Evolutionary conservation across 2,888 invertebrate genomes (phyloP), one percentile per base, ranked within the genome.

Genomic region (Notodonta ziczac): DNA sequence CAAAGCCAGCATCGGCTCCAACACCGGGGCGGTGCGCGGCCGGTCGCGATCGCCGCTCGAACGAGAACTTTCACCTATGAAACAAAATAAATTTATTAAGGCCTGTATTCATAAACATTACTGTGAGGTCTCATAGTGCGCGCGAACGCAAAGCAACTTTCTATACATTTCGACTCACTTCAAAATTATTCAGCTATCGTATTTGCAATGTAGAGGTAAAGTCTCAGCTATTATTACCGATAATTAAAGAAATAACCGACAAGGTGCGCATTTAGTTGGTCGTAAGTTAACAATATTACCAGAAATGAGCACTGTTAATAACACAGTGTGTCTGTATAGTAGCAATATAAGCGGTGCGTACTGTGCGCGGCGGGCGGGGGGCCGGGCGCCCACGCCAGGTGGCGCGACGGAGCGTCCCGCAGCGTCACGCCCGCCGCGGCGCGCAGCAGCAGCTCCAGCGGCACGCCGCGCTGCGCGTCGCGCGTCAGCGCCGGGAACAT

Each of bases 391-490:
- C 83, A 83, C 0, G 80, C 73, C 59, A 93, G 82, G 64, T 93
- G 93, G 0, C 93, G 69, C 8, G 90, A 90, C 1, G 93, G 93
- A 67, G 81, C 68, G 82, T 95, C 84, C 73, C 88, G 79, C 65
- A 93, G 83, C 74, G 91, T 81, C 69, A 98, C 95, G 46, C 96
- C 96, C 10, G 96, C 95, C 10, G 98, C 95, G 84, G 97, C 98
- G 57, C 98, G 96, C 39, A 99, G 95, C 60, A 99, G 91, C 89
- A 99, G 97, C 85, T 99, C 99, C 61, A 99, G 87, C 0, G 98
- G 96, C 14, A 98, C 98, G 5, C 98, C 98, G 63, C 89, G 94
- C 4, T 95, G 95, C 0, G 76, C 39, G 76, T 95, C 95, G n/a
- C 96, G 86, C 13, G 93, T 87, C 55, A 96, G 83, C 40, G 94